These are phyloP conservation scores for Euplagia quadripunctaria DNA, from an alignment of 2,888 invertebrate species.

Conservation along the genomic window DNA sequence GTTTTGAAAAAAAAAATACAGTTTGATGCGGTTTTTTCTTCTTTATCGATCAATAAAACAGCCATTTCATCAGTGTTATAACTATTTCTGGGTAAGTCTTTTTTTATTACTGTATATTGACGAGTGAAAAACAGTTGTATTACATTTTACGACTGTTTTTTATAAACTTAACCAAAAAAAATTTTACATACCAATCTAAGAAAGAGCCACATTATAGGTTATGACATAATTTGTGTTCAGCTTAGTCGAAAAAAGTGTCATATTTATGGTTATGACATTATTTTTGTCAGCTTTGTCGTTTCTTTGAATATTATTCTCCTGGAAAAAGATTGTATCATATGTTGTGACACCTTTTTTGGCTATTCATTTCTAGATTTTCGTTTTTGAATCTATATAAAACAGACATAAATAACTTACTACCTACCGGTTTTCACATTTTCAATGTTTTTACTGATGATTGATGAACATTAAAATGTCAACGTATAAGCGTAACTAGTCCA, in stretches of 20 bases:
- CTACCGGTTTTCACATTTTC: background rate
- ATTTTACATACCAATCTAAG: background rate
- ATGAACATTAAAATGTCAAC: background rate
- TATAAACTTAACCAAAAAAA: background rate
- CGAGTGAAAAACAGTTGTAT: conserved; percentile 8
- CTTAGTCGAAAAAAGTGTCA: background rate
- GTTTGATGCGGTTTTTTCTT: background rate
- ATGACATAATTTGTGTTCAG: background rate
- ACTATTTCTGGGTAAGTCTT: conserved; percentile 11
- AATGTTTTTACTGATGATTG: background rate
- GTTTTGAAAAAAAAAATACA: conserved; percentile 2
- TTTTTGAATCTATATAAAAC: background rate
- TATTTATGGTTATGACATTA: conserved; percentile 2
- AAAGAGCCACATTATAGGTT: conserved; percentile 9
- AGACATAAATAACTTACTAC: background rate
- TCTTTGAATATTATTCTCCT: conserved; percentile 4
- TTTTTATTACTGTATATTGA: conserved; percentile 7
- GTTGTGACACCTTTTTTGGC: too few relatives aligned
- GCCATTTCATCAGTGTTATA: conserved; percentile 5
- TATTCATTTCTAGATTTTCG: background rate
- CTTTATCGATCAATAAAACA: conserved; percentile 6
- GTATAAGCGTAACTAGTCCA: background rate
- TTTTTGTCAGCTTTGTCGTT: conserved; percentile 7
- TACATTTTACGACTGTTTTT: conserved; percentile 8
- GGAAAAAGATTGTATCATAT: background rate